Percentiles rank a stretch among this genome's conserved stretches.
Evolutionary conservation across 2,113 vertebrate species (phyloP).

Genomic region (Megaceryle maxima): DNA sequence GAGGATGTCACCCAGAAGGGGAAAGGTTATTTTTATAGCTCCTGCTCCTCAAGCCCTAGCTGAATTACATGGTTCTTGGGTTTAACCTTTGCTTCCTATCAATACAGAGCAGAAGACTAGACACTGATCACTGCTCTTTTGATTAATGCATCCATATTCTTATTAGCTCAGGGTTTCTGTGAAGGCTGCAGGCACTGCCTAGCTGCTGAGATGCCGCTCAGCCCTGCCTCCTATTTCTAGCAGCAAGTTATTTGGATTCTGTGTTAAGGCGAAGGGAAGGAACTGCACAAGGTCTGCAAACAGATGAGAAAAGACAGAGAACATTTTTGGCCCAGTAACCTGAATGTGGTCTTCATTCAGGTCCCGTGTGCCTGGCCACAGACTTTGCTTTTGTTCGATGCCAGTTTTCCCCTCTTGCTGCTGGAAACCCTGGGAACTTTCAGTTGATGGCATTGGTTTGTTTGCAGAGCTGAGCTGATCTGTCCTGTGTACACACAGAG

Average conservation of each 20-base stretch:
- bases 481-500: background rate
- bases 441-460: background rate
- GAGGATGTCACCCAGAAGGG: background rate
- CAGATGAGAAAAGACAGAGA: background rate
- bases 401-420: background rate
- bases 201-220: background rate
- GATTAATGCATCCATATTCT: background rate
- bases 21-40: background rate
- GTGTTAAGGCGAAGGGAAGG: background rate
- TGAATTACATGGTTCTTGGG: background rate
- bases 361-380: fast-evolving
- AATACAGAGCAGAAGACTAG: background rate
- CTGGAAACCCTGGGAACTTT: background rate
- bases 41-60: background rate
- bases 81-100: background rate
- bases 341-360: background rate
- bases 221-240: background rate
- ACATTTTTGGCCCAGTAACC: background rate
- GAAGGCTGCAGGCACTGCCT: background rate
- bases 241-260: background rate
- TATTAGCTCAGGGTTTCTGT: background rate
- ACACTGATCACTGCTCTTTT: background rate
- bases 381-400: background rate
- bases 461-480: background rate
- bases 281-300: background rate